These are phyloP conservation scores for Passer domesticus DNA, from an alignment of 2,113 vertebrate genomes.

Conservation along the genomic window DNA sequence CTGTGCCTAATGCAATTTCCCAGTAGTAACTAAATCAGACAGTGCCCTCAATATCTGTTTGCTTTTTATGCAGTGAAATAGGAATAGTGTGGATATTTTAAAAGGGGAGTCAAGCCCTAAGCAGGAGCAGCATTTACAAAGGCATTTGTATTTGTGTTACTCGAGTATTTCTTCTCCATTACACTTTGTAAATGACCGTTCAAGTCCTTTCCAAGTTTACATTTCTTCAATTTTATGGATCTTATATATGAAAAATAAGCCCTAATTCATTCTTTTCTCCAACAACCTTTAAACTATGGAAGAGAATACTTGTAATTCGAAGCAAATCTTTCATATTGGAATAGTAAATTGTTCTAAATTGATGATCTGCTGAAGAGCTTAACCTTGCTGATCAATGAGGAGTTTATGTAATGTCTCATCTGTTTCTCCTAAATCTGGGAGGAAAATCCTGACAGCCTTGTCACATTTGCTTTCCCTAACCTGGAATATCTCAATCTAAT, in stretches of 20 bases:
- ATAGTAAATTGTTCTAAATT: not conserved
- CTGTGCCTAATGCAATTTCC: conserved; percentile 25
- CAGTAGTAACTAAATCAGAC: conserved; percentile 1
- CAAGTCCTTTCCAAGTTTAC: not conserved
- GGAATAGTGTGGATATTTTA: not conserved
- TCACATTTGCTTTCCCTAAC: not conserved
- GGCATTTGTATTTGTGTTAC: not conserved
- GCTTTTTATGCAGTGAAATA: not conserved
- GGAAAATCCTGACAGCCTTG: not conserved
- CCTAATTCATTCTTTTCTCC: not conserved
- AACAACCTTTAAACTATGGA: not conserved
- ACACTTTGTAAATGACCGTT: not conserved
- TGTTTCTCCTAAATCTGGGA: not conserved
- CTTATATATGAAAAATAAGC: not conserved
- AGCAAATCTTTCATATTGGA: not conserved
- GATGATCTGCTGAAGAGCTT: not conserved
- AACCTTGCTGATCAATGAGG: not conserved
- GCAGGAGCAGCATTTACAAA: not conserved
- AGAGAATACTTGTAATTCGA: not conserved
- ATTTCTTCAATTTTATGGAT: not conserved
- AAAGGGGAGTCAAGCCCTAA: not conserved
- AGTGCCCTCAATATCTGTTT: not conserved
- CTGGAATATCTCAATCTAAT: not conserved
- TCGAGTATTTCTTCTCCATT: not conserved
- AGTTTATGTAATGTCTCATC: not conserved